phyloP scores from a whole-genome alignment of 2,888 invertebrate genomes.

The Hirtodrosophila confusa region DNA sequence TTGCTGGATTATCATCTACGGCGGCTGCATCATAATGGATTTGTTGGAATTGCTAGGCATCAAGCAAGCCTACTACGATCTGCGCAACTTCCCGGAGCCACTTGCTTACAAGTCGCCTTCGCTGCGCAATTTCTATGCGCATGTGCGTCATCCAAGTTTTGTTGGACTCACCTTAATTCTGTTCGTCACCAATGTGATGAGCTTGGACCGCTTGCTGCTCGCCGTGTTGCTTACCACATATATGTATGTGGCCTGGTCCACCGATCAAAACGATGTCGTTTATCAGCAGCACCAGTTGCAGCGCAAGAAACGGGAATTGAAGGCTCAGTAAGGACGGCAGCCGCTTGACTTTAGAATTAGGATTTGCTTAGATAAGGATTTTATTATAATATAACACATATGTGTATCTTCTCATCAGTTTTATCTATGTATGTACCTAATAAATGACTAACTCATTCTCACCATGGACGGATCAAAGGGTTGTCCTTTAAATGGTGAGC shows the following conservation, averaged over 20 bases:
- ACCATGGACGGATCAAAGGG: constrained; percentile 90
- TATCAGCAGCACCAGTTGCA: constrained; percentile 86
- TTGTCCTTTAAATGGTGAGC: constrained; percentile 94
- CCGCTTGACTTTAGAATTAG: background rate
- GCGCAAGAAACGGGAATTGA: constrained; percentile 85
- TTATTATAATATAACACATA: constrained; percentile 7
- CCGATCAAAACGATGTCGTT: constrained; percentile 86
- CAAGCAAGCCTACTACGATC: constrained; percentile 87
- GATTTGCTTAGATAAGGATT: constrained; percentile 15
- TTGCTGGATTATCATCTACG: constrained; percentile 86
- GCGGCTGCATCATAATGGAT: constrained; percentile 87
- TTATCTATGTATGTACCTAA: constrained; percentile 19
- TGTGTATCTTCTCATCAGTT: constrained; percentile 21
- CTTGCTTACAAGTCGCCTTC: constrained; percentile 85
- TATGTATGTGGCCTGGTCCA: constrained; percentile 87
- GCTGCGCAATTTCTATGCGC: constrained; percentile 85
- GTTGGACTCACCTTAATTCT: constrained; percentile 86
- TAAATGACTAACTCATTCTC: constrained; percentile 60
- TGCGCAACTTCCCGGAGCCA: constrained; percentile 85
- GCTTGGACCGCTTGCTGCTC: constrained; percentile 86
- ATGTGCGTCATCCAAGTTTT: constrained; percentile 88
- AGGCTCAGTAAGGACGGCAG: constrained; percentile 41
- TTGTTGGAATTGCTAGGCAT: constrained; percentile 86
- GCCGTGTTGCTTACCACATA: constrained; percentile 85
- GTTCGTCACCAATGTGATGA: constrained; percentile 87